A percentile compares a stretch with the other conserved stretches of the same genome.
These are phyloP conservation scores for Eolophus roseicapilla DNA, from an alignment of 2,113 vertebrate genomes.

Conservation along the genomic window DNA sequence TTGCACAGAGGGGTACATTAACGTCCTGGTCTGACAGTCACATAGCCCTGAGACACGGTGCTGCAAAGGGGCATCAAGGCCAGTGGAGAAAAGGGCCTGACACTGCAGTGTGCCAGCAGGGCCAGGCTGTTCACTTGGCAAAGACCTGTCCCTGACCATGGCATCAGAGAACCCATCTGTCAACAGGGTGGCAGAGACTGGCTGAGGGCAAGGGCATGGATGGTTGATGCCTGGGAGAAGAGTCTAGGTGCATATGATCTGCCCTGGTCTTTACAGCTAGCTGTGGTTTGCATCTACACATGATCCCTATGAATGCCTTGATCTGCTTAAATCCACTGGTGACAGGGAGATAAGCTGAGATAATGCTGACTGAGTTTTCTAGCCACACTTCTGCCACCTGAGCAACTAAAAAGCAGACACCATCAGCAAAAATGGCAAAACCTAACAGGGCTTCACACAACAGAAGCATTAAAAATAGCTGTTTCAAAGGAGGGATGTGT, in stretches of 20 bases:
- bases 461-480: not conserved
- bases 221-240: not conserved
- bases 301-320: not conserved
- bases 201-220: not conserved
- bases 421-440: not conserved
- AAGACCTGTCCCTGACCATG: not conserved
- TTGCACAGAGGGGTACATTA: not conserved
- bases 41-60: not conserved
- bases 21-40: not conserved
- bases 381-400: not conserved
- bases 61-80: not conserved
- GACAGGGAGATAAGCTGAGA: not conserved
- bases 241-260: not conserved
- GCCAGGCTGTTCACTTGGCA: not conserved
- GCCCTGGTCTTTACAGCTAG: not conserved
- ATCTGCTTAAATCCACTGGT: not conserved
- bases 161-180: not conserved
- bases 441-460: not conserved
- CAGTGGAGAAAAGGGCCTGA: not conserved
- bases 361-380: not conserved
- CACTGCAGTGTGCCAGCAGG: not conserved
- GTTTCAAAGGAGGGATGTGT: not conserved
- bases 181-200: not conserved
- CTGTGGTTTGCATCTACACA: not conserved
- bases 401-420: constrained; percentile 13